Conservation (phyloP, 2,797 vertebrate genomes). For the Parauchenoglanis ngamensis region DNA sequence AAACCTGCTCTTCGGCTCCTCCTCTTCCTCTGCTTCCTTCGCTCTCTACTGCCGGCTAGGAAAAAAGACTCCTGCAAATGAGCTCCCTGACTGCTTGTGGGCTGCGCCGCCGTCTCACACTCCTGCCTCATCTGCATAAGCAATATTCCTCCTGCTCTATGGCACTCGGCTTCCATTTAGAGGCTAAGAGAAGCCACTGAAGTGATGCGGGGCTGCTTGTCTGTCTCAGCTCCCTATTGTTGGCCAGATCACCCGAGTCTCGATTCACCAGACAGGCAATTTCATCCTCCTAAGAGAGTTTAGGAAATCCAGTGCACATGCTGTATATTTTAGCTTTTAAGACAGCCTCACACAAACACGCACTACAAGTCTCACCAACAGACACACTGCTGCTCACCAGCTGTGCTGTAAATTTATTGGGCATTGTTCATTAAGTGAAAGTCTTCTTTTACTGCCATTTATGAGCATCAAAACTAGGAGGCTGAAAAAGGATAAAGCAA, state of each 20-base stretch:
- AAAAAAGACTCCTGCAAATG: slow-evolving; percentile 43
- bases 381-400: not conserved
- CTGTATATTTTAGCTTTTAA: slow-evolving; percentile 17
- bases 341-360: slow-evolving; percentile 14
- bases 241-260: slow-evolving; percentile 24
- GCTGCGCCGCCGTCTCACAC: not conserved
- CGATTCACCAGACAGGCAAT: slow-evolving; percentile 40
- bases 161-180: slow-evolving; percentile 43
- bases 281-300: slow-evolving; percentile 18
- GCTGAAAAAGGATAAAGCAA: slow-evolving; percentile 18
- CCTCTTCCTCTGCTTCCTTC: slow-evolving; percentile 21
- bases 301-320: slow-evolving; percentile 9
- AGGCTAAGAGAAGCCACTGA: slow-evolving; percentile 41
- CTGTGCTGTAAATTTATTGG: not conserved
- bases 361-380: not conserved
- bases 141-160: slow-evolving; percentile 47
- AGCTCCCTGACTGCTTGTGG: slow-evolving; percentile 40
- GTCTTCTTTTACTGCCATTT: not conserved
- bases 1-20: slow-evolving; percentile 22
- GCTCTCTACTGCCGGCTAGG: slow-evolving; percentile 35
- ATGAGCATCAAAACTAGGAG: not conserved
- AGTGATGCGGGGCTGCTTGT: slow-evolving; percentile 29
- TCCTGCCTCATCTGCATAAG: slow-evolving; percentile 53
- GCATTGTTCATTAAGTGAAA: not conserved
- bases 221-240: slow-evolving; percentile 39